Conservation (phyloP, 1,140 invertebrate species). For the Ips nitidus region DNA sequence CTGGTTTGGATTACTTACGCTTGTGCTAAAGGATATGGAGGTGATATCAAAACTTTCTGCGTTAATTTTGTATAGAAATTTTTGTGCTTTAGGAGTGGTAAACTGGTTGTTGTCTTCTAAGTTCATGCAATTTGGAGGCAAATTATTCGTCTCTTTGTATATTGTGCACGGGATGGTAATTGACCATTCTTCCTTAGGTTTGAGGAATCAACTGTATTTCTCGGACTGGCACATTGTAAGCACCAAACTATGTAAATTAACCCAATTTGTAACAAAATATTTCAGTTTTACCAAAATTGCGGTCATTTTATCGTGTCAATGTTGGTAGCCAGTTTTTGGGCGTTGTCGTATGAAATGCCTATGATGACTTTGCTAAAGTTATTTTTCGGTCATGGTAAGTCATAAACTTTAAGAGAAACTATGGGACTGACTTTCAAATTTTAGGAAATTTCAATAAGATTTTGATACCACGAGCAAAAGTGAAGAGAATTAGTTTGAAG, state of each 20-base stretch:
- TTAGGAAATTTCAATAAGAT: neutral
- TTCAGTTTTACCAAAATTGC: constrained; percentile 21
- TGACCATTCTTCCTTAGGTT: neutral
- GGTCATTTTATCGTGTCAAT: constrained; percentile 17
- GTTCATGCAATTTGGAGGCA: constrained; percentile 23
- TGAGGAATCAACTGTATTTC: constrained; percentile 4
- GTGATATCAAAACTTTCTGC: neutral
- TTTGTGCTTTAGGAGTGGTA: constrained; percentile 12
- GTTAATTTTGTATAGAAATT: neutral
- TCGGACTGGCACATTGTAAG: constrained; percentile 20
- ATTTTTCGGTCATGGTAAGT: constrained; percentile 12
- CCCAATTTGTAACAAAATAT: neutral
- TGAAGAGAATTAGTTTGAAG: no score
- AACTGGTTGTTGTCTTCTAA: constrained; percentile 24
- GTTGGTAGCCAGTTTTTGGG: constrained; percentile 13
- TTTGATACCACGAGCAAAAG: no score
- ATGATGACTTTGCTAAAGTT: constrained; percentile 14
- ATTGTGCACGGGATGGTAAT: constrained; percentile 19
- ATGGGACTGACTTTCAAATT: neutral
- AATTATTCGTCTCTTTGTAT: constrained; percentile 17
- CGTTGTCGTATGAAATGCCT: constrained; percentile 13
- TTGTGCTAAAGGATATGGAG: constrained; percentile 22
- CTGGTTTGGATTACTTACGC: constrained; percentile 21
- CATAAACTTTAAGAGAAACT: neutral
- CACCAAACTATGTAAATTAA: neutral